These are phyloP conservation scores for Melanogrammus aeglefinus DNA, from an alignment of 2,797 vertebrate species.

Conservation along the genomic window DNA sequence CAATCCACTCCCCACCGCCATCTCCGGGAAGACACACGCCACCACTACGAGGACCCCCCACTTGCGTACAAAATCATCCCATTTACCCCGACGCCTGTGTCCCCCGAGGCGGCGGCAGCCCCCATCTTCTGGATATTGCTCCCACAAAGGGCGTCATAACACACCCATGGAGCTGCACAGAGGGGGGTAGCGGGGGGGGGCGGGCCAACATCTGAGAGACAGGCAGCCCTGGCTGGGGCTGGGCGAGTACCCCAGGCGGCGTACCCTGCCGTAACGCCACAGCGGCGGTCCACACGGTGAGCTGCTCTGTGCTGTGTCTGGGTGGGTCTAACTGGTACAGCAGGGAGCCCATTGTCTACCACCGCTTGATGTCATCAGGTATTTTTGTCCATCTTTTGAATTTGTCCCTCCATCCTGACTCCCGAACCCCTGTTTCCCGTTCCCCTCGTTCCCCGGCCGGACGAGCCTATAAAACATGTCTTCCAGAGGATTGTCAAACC, in stretches of 20 bases:
- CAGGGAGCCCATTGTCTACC: not conserved
- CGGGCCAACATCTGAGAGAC: slow-evolving; percentile 34
- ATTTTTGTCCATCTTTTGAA: not conserved
- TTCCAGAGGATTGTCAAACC: not conserved
- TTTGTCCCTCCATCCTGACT: not conserved
- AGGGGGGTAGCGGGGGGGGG: slow-evolving; percentile 43
- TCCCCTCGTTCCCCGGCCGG: not conserved
- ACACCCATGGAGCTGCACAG: slow-evolving; percentile 45
- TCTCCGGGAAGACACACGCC: slow-evolving; percentile 51
- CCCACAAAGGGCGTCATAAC: slow-evolving; percentile 53
- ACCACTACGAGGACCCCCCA: slow-evolving; percentile 37
- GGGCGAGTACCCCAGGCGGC: not conserved
- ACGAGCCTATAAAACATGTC: not conserved
- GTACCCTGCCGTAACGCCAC: not conserved
- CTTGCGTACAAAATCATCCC: slow-evolving; percentile 54
- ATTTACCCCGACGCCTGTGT: slow-evolving; percentile 40
- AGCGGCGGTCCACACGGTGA: not conserved
- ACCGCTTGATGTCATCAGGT: not conserved
- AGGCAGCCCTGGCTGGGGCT: slow-evolving; percentile 20
- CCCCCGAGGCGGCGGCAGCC: slow-evolving; percentile 32
- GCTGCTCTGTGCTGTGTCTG: not conserved
- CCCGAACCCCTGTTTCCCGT: not conserved
- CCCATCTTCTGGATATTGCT: slow-evolving; percentile 51
- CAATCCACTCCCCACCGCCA: slow-evolving; percentile 19
- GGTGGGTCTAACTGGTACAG: not conserved